Evolutionary conservation across 2,113 vertebrate species (phyloP), one percentile per base, ranked within the genome.

Genomic region (Plotosus lineatus): DNA sequence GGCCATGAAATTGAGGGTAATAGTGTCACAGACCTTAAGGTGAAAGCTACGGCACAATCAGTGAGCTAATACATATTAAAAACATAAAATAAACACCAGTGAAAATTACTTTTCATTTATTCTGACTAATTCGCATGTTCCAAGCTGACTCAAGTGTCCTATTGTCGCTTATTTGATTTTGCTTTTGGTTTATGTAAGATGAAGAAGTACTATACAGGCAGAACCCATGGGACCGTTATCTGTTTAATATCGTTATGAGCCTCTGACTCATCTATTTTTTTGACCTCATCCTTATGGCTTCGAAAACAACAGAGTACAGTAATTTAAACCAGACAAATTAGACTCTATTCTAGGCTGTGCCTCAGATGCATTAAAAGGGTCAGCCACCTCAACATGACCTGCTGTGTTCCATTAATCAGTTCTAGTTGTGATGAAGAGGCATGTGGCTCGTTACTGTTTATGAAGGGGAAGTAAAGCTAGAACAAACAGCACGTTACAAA

Each of bases 401-500:
- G 40, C 58, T 68, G 56, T 48, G 66, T 23, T 65, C 53, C 61
- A 85, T 79, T 76, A 61, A 76, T 85, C 80, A 82, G 53, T 10
- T 2, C 14, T 15, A 55, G 42, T 55, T 28, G 6, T 61, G 66
- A 80, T 75, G 55, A 66, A 69, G 69, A 77, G 65, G 42, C 63
- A 75, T 31, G 76, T 0, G 4, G 58, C 31, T 58, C 58, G 15
- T 65, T 55, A 68, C n/a, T 78, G 78, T 74, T 83, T 86, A 78
- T 61, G 76, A 81, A 81, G 60, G 76, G 40, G 72, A 79, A 38
- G 46, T 73, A 36, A 12, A 63, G 61, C 58, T 78, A 44, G 75
- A 83, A 78, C 74, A 81, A 82, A 83, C 58, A 80, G 38, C 38
- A 68, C 48, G 73, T 76, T 76, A 75, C 61, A 63, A 79, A 72